Evolutionary conservation across 2,888 invertebrate species (phyloP).

Genomic region (Ophioninae sp.): DNA sequence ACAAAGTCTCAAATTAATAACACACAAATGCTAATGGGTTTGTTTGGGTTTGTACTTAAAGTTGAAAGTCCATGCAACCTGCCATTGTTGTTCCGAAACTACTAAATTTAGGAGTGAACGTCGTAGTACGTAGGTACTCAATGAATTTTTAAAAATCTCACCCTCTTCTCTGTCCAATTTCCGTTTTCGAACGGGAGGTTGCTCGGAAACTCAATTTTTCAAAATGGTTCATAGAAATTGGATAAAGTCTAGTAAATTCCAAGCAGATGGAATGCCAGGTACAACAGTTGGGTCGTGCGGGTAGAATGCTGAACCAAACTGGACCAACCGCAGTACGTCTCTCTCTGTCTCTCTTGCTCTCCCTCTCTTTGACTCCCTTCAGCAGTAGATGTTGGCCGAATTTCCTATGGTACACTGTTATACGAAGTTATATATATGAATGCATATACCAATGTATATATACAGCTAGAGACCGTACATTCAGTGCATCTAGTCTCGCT

Average conservation of each 20-base stretch:
- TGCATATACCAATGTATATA: constrained; percentile 9
- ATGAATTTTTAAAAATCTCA: neutral
- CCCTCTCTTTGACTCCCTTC: neutral
- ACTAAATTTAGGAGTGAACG: neutral
- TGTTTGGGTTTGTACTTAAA: neutral
- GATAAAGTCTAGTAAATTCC: neutral
- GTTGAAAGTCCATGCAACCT: neutral
- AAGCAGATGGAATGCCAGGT: no score
- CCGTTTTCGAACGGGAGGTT: neutral
- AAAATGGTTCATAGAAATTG: neutral
- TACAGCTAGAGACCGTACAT: neutral
- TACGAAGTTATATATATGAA: neutral
- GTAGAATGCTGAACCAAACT: neutral
- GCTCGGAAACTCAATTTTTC: neutral
- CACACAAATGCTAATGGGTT: neutral
- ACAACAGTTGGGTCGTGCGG: neutral
- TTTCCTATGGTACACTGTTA: constrained; percentile 15
- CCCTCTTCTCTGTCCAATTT: neutral
- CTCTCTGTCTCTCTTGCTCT: constrained; percentile 15
- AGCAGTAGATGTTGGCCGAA: constrained; percentile 23
- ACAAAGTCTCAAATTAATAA: neutral
- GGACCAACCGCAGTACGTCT: neutral
- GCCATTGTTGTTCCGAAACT: neutral
- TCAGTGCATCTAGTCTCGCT: constrained; percentile 13
- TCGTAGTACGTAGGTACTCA: neutral